Conservation (phyloP, 2,797 vertebrate genomes). For the Spatula versicolor region DNA sequence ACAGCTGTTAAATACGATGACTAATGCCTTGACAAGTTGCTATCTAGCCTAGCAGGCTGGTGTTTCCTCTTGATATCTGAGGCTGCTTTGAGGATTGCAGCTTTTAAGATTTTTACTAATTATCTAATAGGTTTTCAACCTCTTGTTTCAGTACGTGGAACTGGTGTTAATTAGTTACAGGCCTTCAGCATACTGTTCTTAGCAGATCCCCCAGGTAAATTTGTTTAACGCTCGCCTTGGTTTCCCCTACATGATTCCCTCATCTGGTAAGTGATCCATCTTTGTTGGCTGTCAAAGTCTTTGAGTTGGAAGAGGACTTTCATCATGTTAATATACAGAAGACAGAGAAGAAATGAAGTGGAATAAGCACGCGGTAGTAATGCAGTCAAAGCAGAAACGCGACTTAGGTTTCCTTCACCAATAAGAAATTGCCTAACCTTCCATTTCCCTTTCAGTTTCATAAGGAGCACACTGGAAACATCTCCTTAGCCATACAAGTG, state of each 20-base stretch:
- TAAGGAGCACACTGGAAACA: conserved; percentile 30
- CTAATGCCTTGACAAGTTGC: conserved; percentile 20
- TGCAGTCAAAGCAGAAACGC: background rate
- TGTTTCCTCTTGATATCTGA: conserved; percentile 6
- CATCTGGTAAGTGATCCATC: conserved; percentile 22
- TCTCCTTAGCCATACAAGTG: conserved; percentile 28
- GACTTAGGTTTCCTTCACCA: conserved; percentile 26
- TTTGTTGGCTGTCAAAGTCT: conserved; percentile 56
- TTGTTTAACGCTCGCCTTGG: conserved; percentile 55
- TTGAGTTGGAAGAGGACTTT: conserved; percentile 35
- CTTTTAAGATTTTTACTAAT: conserved; percentile 46
- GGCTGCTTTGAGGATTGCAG: conserved; percentile 37
- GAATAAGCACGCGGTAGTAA: conserved; percentile 8
- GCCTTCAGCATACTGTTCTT: conserved; percentile 22
- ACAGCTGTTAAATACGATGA: background rate
- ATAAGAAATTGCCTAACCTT: conserved; percentile 23
- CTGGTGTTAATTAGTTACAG: conserved; percentile 54
- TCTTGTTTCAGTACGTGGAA: conserved; percentile 27
- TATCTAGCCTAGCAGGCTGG: background rate
- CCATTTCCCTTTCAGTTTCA: conserved; percentile 56
- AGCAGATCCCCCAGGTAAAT: conserved; percentile 59
- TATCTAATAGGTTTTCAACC: conserved; percentile 48
- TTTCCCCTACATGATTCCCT: conserved; percentile 69
- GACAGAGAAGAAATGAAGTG: conserved; percentile 21
- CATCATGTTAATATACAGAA: conserved; percentile 37